Conservation (phyloP, 2,888 invertebrate genomes). For the Syrista parreyssii region DNA sequence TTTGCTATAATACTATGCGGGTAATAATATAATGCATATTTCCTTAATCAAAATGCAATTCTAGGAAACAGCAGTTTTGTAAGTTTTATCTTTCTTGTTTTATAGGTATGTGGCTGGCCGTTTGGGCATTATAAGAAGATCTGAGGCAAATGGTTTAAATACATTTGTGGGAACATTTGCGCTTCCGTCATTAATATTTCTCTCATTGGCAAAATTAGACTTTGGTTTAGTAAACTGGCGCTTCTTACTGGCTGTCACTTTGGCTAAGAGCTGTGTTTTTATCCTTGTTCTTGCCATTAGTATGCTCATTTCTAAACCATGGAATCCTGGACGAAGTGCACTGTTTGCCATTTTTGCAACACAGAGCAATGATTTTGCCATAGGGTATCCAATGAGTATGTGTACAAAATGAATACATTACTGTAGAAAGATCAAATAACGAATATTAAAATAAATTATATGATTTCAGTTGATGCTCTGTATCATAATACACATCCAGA, state of each 20-base stretch:
- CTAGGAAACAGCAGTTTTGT: background rate
- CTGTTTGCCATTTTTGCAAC: conserved; percentile 95
- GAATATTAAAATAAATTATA: conserved; percentile 7
- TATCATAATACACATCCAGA: conserved; percentile 89
- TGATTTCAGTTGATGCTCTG: conserved; percentile 80
- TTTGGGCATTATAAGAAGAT: conserved; percentile 82
- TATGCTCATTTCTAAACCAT: conserved; percentile 81
- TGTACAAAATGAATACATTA: conserved; percentile 27
- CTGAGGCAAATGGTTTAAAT: conserved; percentile 89
- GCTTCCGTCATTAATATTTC: conserved; percentile 90
- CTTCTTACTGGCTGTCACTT: conserved; percentile 85
- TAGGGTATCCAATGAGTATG: conserved; percentile 94
- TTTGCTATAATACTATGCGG: conserved; percentile 92
- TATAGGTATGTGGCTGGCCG: conserved; percentile 86
- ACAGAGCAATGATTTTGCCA: conserved; percentile 97
- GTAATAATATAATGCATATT: conserved; percentile 67
- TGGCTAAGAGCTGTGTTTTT: conserved; percentile 90
- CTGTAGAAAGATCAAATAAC: conserved; percentile 2
- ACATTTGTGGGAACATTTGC: conserved; percentile 95
- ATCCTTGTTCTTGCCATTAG: conserved; percentile 81
- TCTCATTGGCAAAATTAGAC: conserved; percentile 87
- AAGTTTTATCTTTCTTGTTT: conserved; percentile 41
- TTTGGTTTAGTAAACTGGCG: conserved; percentile 89
- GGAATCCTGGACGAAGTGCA: conserved; percentile 87
- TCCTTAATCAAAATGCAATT: background rate